Evolutionary conservation across 2,113 vertebrate species (phyloP), one percentile per base, ranked within the genome.

Genomic region (Sebastes fasciatus): DNA sequence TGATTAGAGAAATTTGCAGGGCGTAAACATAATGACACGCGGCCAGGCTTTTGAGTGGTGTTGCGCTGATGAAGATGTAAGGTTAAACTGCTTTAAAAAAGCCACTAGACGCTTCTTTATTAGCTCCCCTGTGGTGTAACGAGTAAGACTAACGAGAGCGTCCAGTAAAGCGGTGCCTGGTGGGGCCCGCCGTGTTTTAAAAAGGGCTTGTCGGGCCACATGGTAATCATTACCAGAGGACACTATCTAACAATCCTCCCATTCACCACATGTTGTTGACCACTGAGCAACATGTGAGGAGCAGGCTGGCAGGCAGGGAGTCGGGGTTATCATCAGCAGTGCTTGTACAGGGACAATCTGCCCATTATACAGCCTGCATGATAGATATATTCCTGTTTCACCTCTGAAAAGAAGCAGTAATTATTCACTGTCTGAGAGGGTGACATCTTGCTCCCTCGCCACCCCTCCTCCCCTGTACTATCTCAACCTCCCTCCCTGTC

Each of bases 231-330:
- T 92, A 93, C 86, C 77, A 62, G 79, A 87, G 87, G 84, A 90
- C 79, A 77, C 79, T 67, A 70, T 82, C 60, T 69, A 91, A 94
- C 92, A 93, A 92, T 89, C 87, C 84, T 82, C 74, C 87, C 80
- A 92, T 93, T 92, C 88, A 93, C 85, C 90, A 90, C 92, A 92
- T 89, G 90, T 82, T 87, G 89, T 64, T 89, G 88, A 89, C 82
- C 91, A 72, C 71, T 17, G 67, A 74, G 87, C 75, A 83, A 87
- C 86, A 90, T 88, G 83, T 90, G 80, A 91, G 83, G 75, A 75
- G 74, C 77, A 62, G 61, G 45, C 70, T 57, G 76, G 74, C 80
- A 49, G 74, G 74, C 80, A 49, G 79, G 66, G 76, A 66, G 84
- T 72, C 0, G 45, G 54, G 70, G 68, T 77, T 57, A 69, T 70